Conservation (phyloP, 2,797 vertebrate genomes). For the Acrossocheilus fasciatus region DNA sequence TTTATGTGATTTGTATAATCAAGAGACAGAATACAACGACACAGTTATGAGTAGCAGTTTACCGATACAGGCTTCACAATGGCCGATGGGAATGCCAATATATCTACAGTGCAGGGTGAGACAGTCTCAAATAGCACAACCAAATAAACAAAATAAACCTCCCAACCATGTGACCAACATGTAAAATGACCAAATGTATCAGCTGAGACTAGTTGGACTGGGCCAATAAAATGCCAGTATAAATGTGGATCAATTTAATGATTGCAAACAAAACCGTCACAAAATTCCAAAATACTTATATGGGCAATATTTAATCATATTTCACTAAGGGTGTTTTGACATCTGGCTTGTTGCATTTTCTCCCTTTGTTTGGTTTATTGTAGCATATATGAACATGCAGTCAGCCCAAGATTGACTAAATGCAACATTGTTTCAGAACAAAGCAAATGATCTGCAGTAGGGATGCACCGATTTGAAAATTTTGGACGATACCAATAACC, state of each 20-base stretch:
- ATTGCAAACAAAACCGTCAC: not conserved
- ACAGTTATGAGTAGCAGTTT: not conserved
- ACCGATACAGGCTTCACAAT: not conserved
- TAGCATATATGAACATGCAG: not conserved
- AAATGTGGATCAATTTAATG: not conserved
- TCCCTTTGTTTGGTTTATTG: not conserved
- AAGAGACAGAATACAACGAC: not conserved
- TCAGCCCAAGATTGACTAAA: not conserved
- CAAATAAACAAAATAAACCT: not conserved
- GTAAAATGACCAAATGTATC: not conserved
- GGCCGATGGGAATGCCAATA: not conserved
- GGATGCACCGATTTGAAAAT: too few relatives aligned
- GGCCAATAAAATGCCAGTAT: not conserved
- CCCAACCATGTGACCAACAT: not conserved
- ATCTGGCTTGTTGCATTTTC: not conserved
- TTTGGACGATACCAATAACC: too few relatives aligned
- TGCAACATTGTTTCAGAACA: not conserved
- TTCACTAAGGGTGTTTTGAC: not conserved
- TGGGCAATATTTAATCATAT: not conserved
- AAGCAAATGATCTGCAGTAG: not conserved
- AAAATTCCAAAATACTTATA: not conserved
- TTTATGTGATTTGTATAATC: constrained; percentile 8
- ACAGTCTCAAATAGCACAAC: not conserved
- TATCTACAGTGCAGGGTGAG: not conserved
- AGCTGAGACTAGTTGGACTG: not conserved